Conservation (phyloP, 2,888 invertebrate genomes). For the Tenthredo amoena region DNA sequence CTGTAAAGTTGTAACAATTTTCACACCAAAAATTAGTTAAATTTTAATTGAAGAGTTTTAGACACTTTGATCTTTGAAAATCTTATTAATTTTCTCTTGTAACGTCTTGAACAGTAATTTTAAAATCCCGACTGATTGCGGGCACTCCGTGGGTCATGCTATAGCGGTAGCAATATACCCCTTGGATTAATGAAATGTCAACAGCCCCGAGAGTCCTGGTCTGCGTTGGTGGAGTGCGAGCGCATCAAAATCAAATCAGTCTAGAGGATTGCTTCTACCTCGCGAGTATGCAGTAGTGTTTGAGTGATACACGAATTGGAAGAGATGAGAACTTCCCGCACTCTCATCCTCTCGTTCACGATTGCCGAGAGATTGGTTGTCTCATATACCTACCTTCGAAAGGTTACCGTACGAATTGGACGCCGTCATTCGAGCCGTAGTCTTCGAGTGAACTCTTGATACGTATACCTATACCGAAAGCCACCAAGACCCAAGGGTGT, state of each 20-base stretch:
- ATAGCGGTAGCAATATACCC: neutral
- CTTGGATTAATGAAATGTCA: slow-evolving; percentile 43
- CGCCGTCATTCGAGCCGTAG: neutral
- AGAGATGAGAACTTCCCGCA: slow-evolving; percentile 6
- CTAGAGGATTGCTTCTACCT: slow-evolving; percentile 13
- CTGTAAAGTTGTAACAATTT: neutral
- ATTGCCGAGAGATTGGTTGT: slow-evolving; percentile 45
- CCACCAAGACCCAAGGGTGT: neutral
- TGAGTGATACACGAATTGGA: slow-evolving; percentile 36
- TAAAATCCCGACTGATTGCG: neutral
- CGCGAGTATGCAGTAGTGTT: slow-evolving; percentile 22
- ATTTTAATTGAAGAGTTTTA: neutral
- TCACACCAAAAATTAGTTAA: neutral
- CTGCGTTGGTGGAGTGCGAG: neutral
- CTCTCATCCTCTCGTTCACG: neutral
- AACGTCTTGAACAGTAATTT: neutral
- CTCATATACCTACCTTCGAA: neutral
- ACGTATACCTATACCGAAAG: neutral
- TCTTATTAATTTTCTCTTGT: neutral
- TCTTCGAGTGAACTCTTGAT: neutral
- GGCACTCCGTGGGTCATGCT: no score
- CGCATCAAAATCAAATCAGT: slow-evolving; percentile 45
- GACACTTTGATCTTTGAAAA: neutral
- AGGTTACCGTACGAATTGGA: slow-evolving; percentile 32
- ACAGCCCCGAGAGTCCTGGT: slow-evolving; percentile 4